Conservation (phyloP, 2,113 vertebrate genomes). For the Chlorodrepanis virens region DNA sequence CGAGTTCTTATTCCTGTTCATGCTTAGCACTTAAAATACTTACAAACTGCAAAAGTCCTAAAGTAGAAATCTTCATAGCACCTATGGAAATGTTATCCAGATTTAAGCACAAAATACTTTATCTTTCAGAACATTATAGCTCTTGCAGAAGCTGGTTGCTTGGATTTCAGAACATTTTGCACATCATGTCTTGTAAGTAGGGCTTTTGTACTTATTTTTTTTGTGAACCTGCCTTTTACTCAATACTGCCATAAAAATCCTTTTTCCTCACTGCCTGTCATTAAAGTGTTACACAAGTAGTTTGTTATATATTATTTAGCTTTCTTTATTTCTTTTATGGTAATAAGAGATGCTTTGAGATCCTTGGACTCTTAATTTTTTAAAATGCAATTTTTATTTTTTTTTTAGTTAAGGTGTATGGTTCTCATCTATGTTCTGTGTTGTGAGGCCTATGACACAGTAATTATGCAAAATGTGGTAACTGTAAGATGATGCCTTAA, state of each 20-base stretch:
- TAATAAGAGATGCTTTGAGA: background rate
- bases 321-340: background rate
- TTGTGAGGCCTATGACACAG: background rate
- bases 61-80: background rate
- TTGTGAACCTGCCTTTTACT: background rate
- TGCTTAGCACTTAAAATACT: background rate
- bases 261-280: background rate
- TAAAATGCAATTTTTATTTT: background rate
- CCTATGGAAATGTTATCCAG: background rate
- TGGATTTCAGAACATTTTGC: constrained; percentile 92
- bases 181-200: constrained; percentile 90
- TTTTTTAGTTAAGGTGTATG: background rate
- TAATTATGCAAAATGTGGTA: background rate
- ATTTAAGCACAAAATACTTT: background rate
- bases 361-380: background rate
- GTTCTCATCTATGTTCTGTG: background rate
- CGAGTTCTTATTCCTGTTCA: background rate
- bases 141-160: constrained; percentile 88
- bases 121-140: constrained; percentile 85
- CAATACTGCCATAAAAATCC: background rate
- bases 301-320: background rate
- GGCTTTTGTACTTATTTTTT: background rate
- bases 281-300: background rate
- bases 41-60: background rate
- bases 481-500: background rate